These are phyloP conservation scores for Megalurothrips usitatus DNA, from an alignment of 2,888 invertebrate genomes.

Conservation along the genomic window DNA sequence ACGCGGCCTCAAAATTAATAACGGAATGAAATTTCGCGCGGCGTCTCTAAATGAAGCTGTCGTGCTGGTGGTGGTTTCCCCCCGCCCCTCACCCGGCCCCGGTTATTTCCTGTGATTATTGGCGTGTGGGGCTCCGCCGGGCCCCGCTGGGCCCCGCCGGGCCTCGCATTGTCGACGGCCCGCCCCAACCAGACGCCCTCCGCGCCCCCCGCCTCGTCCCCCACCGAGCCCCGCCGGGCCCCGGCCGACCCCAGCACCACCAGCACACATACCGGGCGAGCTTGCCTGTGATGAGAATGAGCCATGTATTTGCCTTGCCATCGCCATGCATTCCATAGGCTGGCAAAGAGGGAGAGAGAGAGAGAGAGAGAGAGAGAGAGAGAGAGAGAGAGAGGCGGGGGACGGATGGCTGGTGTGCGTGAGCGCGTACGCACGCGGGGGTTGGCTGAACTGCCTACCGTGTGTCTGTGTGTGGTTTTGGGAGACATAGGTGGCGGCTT, in stretches of 20 bases:
- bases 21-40: no score
- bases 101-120: conserved; percentile 6
- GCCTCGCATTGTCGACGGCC: neutral
- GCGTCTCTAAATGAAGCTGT: neutral
- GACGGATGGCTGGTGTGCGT: no score
- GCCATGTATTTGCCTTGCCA: conserved; percentile 4
- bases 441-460: no score
- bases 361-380: no score
- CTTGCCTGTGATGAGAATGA: neutral
- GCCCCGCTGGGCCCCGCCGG: neutral
- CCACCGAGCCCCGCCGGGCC: neutral
- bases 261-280: neutral
- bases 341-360: no score
- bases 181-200: neutral
- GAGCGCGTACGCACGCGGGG: no score
- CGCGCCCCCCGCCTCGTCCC: neutral
- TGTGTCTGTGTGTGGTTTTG: no score
- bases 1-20: no score
- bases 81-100: neutral
- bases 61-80: neutral
- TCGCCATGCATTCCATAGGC: neutral
- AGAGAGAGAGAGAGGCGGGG: no score
- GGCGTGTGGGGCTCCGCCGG: neutral
- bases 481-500: no score
- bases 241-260: neutral